Evolutionary conservation across 1,140 invertebrate species (phyloP), one percentile per base, ranked within the genome.

Genomic region (Bilobella aurantiaca): DNA sequence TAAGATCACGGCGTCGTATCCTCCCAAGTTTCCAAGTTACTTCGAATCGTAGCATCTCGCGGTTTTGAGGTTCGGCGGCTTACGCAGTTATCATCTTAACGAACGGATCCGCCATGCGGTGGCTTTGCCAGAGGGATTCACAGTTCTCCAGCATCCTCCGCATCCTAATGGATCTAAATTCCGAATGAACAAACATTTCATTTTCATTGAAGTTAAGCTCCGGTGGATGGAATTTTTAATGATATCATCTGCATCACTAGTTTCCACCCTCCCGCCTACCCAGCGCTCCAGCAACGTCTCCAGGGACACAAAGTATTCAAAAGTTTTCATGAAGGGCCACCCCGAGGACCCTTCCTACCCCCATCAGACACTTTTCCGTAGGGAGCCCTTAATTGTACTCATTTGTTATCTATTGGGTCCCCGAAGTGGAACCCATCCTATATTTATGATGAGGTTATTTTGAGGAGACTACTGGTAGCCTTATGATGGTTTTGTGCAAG

Each of bases 221-320:
- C 34, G 53, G 46, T 66, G 68, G 64, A 71, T 71, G 59, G 69
- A 68, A 68, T 71, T 68, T 71, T 71, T 71, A 71, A 71, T 71
- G 66, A 66, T 32, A 65, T 71, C 66, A 71, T 56, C 63, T 68
- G 63, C 66, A 60, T 62, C 66, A 61, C 32, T 67, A 46, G 47
- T 46, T 25, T 25, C n/a, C 25, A 14, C 31, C 34, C 14, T 28
- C 34, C 34, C 8, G 8, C 8, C 8, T 18, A 42, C 18, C 18
- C 8, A 42, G 34, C 8, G 34, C 18, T 42, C 8, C n/a, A n/a
- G n/a, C n/a, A n/a, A 42, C 8, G 34, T 42, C 18, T 18, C 18
- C 34, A 42, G 34, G 34, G 34, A 18, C 8, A 42, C 34, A 42
- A 8, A 42, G n/a, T n/a, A n/a, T n/a, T n/a, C n/a, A n/a, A n/a